phyloP scores from a whole-genome alignment of 2,797 vertebrate genomes.

The Chiroxiphia lanceolata region DNA sequence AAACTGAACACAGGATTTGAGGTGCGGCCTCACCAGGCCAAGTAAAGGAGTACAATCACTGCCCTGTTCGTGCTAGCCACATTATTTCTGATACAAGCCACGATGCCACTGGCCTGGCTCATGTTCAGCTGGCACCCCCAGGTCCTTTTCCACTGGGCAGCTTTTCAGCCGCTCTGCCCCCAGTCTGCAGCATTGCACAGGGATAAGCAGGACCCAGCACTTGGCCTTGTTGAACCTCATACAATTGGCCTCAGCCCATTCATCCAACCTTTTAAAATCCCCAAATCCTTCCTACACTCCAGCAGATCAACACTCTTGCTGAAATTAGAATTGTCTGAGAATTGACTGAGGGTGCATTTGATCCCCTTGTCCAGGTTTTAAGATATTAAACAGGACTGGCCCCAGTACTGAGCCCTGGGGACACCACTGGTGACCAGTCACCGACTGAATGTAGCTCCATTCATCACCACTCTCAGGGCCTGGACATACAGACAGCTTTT shows the following conservation, averaged over 20 bases:
- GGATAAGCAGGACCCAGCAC: background rate
- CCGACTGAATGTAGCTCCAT: background rate
- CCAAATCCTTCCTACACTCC: background rate
- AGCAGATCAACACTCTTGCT: background rate
- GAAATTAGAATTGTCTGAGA: background rate
- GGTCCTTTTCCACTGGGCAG: background rate
- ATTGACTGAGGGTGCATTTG: background rate
- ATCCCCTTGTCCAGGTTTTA: background rate
- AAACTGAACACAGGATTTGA: background rate
- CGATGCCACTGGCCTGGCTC: background rate
- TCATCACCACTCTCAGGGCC: background rate
- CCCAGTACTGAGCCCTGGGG: background rate
- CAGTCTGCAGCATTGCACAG: background rate
- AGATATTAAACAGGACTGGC: background rate
- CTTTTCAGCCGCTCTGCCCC: background rate
- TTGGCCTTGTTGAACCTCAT: background rate
- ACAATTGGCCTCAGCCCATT: background rate
- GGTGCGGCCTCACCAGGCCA: background rate
- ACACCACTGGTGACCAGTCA: background rate
- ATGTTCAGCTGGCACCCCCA: background rate
- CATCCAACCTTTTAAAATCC: background rate
- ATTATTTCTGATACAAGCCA: background rate
- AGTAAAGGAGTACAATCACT: background rate
- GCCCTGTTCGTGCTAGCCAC: background rate
- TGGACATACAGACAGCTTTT: background rate